phyloP scores from a whole-genome alignment of 2,797 vertebrate species.

The Spinus olivaceus region DNA sequence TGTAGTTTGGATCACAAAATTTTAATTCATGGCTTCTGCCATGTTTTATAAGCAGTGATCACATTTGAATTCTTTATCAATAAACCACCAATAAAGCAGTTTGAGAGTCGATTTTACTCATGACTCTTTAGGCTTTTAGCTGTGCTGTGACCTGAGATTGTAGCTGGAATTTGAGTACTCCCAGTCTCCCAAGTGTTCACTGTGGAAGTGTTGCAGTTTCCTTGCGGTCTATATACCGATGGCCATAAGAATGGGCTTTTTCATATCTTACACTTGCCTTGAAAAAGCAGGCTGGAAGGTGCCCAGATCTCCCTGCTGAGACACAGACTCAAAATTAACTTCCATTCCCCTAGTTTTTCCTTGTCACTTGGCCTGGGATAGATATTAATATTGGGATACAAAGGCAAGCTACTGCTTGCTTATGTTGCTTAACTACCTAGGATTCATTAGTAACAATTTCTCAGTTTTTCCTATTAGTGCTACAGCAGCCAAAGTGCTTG shows the following conservation, averaged over 20 bases:
- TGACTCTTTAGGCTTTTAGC: neutral
- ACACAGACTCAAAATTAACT: neutral
- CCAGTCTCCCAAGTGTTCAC: fast-evolving
- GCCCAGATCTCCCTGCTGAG: neutral
- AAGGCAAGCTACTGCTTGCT: neutral
- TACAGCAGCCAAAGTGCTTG: neutral
- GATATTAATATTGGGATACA: neutral
- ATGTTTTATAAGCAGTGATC: neutral
- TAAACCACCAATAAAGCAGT: neutral
- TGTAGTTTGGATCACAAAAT: neutral
- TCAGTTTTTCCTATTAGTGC: neutral
- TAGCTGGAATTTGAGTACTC: neutral
- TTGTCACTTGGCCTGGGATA: neutral
- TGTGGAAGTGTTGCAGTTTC: neutral
- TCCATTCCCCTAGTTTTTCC: neutral
- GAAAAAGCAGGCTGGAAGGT: neutral
- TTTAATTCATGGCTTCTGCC: neutral
- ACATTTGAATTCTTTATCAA: neutral
- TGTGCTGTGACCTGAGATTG: neutral
- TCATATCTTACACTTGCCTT: neutral
- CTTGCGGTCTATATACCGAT: neutral
- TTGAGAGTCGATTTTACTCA: neutral
- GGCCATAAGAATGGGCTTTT: neutral
- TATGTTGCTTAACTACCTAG: neutral
- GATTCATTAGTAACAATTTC: neutral